phyloP scores from a whole-genome alignment of 2,113 vertebrate genomes.

The Myodes glareolus region DNA sequence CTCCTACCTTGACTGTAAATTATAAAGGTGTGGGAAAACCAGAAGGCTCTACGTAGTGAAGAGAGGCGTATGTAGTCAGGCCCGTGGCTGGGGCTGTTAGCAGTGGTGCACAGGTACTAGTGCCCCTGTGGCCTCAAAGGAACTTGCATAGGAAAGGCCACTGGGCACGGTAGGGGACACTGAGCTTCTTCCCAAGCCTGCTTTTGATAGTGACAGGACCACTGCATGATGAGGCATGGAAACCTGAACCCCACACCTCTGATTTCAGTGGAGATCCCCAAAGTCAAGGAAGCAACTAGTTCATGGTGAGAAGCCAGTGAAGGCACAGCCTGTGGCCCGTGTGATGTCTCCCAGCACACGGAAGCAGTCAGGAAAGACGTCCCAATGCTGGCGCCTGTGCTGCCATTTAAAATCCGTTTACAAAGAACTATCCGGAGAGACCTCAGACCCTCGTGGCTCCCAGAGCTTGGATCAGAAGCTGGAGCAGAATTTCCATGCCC shows the following conservation, averaged over 20 bases:
- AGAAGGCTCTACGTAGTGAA: accelerated
- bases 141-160: neutral
- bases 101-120: too few species aligned
- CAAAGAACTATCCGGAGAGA: neutral
- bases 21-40: neutral
- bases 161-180: accelerated
- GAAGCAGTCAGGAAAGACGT: accelerated
- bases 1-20: neutral
- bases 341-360: accelerated
- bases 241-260: accelerated
- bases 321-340: accelerated
- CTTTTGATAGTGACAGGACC: accelerated
- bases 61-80: accelerated
- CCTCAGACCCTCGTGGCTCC: accelerated
- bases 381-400: accelerated
- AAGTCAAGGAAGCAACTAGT: neutral
- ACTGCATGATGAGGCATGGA: accelerated
- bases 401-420: neutral
- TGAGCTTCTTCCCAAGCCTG: neutral
- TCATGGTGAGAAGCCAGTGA: neutral
- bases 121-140: neutral
- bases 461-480: neutral
- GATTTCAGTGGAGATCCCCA: too few species aligned
- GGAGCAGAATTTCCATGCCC: neutral
- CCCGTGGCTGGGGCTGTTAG: accelerated